Conservation (phyloP, 2,113 vertebrate genomes). For the Oryzias woworae region DNA sequence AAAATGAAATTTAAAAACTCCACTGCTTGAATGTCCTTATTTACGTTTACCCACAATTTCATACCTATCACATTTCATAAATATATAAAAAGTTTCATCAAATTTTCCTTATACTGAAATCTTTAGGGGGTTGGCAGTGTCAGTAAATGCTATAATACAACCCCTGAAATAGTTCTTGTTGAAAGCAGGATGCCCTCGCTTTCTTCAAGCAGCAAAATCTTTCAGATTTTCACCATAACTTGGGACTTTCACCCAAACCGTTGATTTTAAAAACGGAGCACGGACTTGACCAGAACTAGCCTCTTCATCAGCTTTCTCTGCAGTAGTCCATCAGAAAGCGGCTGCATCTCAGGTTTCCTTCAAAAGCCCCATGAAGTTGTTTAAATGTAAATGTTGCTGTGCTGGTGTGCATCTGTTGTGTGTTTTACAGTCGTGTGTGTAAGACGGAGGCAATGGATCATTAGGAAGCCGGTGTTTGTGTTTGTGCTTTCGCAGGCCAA, state of each 20-base stretch:
- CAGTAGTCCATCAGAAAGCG: slow-evolving; percentile 27
- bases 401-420: slow-evolving; percentile 32
- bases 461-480: background rate
- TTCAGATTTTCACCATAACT: slow-evolving; percentile 40
- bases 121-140: background rate
- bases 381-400: slow-evolving; percentile 17
- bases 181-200: slow-evolving; percentile 6
- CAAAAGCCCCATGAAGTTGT: slow-evolving; percentile 13
- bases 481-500: slow-evolving; percentile 1
- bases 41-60: background rate
- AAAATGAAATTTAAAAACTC: too few species aligned
- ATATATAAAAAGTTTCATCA: background rate
- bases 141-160: background rate
- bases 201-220: slow-evolving; percentile 3
- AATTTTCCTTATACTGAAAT: background rate
- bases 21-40: too few species aligned
- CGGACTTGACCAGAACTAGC: slow-evolving; percentile 25
- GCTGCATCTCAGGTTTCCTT: slow-evolving; percentile 25
- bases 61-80: background rate
- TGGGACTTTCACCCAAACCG: slow-evolving; percentile 55
- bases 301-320: slow-evolving; percentile 32
- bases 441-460: slow-evolving; percentile 9
- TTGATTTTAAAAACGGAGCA: slow-evolving; percentile 52
- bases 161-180: slow-evolving; percentile 11
- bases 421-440: slow-evolving; percentile 19